phyloP scores from a whole-genome alignment of 2,888 invertebrate genomes.

The Endotricha flammealis region DNA sequence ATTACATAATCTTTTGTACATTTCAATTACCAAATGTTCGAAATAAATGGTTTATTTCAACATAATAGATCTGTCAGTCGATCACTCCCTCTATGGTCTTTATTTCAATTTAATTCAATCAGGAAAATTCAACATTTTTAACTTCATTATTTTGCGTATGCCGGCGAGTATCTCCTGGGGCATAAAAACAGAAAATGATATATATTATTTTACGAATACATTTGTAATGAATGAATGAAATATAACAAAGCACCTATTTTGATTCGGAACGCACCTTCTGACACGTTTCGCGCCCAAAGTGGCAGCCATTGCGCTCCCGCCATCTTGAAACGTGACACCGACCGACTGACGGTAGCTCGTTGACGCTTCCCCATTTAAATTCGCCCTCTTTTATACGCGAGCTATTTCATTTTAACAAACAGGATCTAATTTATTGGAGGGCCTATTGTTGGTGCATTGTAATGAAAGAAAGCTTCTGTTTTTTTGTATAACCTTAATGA shows the following conservation, averaged over 20 bases:
- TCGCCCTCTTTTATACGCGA: constrained; percentile 53
- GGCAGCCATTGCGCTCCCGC: constrained; percentile 44
- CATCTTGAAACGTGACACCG: constrained; percentile 67
- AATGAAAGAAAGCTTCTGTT: constrained; percentile 37
- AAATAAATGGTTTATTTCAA: no score
- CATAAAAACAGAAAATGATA: constrained; percentile 1
- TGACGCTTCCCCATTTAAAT: constrained; percentile 64
- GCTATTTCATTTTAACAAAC: constrained; percentile 48
- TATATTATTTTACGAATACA: no score
- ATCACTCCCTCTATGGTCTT: no score
- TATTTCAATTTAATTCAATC: no score
- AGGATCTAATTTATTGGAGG: constrained; percentile 55
- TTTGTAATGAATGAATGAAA: not conserved
- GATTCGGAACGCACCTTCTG: constrained; percentile 42
- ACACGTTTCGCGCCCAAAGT: constrained; percentile 63
- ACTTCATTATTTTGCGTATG: no score
- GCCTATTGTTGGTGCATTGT: constrained; percentile 44
- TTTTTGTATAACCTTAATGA: constrained; percentile 26
- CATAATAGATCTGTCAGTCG: no score
- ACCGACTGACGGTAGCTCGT: constrained; percentile 40
- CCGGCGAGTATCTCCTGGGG: no score
- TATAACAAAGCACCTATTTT: constrained; percentile 25
- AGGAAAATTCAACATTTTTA: no score
- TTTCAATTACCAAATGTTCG: no score
- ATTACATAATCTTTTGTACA: no score